phyloP scores from a whole-genome alignment of 2,113 vertebrate genomes.

The Apteryx owenii region DNA sequence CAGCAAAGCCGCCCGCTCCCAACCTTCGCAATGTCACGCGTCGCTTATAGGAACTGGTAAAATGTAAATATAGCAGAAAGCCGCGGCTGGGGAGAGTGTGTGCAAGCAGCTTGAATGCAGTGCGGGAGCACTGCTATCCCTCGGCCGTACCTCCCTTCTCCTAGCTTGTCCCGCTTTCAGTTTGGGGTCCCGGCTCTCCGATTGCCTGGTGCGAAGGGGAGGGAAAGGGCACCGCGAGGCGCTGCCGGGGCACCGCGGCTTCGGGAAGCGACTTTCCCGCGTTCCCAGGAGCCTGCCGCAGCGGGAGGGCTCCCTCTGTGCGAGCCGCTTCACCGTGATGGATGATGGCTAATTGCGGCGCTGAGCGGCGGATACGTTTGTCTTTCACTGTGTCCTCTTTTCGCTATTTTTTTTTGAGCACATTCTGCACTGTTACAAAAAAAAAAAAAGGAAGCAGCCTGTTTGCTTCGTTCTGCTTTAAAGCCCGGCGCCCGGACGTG shows the following conservation, averaged over 20 bases:
- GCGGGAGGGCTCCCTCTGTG: background rate
- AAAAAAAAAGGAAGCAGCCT: background rate
- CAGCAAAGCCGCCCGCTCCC: too few relatives aligned
- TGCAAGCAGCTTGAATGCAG: too few relatives aligned
- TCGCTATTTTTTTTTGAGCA: background rate
- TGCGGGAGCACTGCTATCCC: too few relatives aligned
- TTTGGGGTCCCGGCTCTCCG: background rate
- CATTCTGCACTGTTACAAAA: background rate
- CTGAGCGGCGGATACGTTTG: background rate
- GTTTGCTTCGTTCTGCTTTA: background rate
- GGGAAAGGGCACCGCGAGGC: background rate
- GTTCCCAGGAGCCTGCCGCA: background rate
- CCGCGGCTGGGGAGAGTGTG: background rate
- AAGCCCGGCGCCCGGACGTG: accelerated
- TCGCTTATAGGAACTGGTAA: background rate
- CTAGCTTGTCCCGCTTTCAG: too few relatives aligned
- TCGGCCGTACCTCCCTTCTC: background rate
- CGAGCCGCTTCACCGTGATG: background rate
- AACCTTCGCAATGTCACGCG: background rate
- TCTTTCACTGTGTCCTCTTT: background rate
- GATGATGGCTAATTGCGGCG: background rate
- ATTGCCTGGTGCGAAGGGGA: background rate
- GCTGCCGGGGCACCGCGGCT: too few relatives aligned
- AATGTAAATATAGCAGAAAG: too few relatives aligned
- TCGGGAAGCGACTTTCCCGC: background rate